Base-by-base conservation (phyloP, 2,888 invertebrate genomes). In the Biston betularia region DNA sequence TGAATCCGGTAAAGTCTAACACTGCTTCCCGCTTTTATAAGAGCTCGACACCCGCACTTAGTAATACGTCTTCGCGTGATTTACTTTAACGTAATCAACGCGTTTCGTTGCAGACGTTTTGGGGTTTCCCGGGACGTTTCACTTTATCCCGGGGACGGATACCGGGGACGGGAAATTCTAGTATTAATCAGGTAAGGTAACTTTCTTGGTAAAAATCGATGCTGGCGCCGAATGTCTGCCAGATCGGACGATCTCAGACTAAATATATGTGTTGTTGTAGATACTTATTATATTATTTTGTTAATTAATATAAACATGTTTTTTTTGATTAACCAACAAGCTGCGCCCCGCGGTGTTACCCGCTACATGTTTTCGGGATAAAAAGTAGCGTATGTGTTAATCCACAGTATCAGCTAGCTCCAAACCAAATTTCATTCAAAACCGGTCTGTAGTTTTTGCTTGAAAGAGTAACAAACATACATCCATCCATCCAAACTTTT, bases 71-170 rank as follows among this genome's bases (percentile, higher is more conserved):
- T 88, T 85, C 83, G 75, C 78, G 88, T 89, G 89, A 90, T 89
- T 89, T 89, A 89, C 86, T 89, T 89, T 84, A 84, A 83, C 83
- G 86, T 87, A 89, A 90, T 90, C 89, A 90, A 84, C 86, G 83
- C 78, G 77, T 84, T 85, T 85, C 81, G 82, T 83, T 85, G 82
- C 80, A 80, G 84, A 81, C 85, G 81, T 84, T 85, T 84, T 77
- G 80, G 81, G 80, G 82, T 79, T 82, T 83, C 83, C 69, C 67
- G 70, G 78, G 77, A 79, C 76, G 73, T 75, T 73, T 72, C 77
- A 71, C 68, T 65, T 49, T 64, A 59, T 63, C 57, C 52, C 61
- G 52, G 56, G 42, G 7, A 35, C 35, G 52, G 15, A 53, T 52
- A 10, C 48, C 46, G 53, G 44, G 12, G 33, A 50, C 63, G 40